Conservation (phyloP, 2,797 vertebrate genomes). For the Champsocephalus esox region DNA sequence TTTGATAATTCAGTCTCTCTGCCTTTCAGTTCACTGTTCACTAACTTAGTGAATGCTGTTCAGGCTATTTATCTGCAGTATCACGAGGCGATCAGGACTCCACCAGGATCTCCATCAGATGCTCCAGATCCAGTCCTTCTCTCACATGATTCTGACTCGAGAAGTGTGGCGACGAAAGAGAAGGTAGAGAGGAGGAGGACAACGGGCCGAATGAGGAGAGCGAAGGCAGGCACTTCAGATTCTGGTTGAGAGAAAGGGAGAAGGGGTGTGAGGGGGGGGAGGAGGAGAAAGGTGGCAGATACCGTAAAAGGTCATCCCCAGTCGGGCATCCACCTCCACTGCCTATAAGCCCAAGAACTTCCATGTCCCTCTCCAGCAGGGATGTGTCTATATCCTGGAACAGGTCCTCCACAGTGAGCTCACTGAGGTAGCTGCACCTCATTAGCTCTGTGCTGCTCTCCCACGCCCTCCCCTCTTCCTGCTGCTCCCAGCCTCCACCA, state of each 20-base stretch:
- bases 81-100: constrained; percentile 74
- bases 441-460: constrained; percentile 79
- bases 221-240: constrained; percentile 73
- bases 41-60: neutral
- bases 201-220: constrained; percentile 56
- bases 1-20: constrained; percentile 14
- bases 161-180: constrained; percentile 35
- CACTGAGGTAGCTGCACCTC: constrained; percentile 78
- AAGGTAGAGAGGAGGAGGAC: constrained; percentile 57
- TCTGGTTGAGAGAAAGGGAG: constrained; percentile 58
- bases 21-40: constrained; percentile 15
- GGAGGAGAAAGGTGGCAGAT: constrained; percentile 65
- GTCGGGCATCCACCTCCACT: constrained; percentile 25
- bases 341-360: constrained; percentile 48
- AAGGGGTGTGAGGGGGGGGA: constrained; percentile 58
- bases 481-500: constrained; percentile 46
- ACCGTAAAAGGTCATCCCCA: constrained; percentile 69
- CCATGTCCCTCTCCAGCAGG: constrained; percentile 81
- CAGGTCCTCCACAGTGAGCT: constrained; percentile 84
- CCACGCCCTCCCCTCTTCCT: constrained; percentile 30
- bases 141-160: constrained; percentile 55
- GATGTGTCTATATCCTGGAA: constrained; percentile 88
- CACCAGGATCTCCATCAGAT: constrained; percentile 87
- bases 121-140: constrained; percentile 85
- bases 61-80: neutral